These are phyloP conservation scores for Criorhina ranunculi DNA, from an alignment of 2,888 invertebrate genomes.

Conservation along the genomic window DNA sequence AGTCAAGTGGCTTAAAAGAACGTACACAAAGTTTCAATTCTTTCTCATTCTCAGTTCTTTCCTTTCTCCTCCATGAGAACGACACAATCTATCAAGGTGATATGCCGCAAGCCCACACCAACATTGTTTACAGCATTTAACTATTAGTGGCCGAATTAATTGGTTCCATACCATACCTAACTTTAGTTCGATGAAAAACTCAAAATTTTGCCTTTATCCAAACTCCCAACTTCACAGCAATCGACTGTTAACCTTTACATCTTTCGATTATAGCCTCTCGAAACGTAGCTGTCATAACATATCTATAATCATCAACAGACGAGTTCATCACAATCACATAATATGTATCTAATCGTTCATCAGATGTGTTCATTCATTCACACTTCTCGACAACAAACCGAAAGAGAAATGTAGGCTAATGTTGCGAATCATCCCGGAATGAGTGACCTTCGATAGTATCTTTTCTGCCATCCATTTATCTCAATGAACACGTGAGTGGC, in stretches of 20 bases:
- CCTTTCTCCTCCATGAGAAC: too few relatives aligned
- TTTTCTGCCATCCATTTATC: not conserved
- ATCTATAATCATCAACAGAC: not conserved
- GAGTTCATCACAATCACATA: constrained; percentile 15
- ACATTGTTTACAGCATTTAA: constrained; percentile 17
- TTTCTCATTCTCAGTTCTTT: too few relatives aligned
- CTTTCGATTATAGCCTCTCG: constrained; percentile 7
- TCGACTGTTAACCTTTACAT: constrained; percentile 25
- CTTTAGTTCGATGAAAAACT: not conserved
- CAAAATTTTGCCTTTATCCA: constrained; percentile 13
- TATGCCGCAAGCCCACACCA: not conserved
- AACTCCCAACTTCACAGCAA: not conserved
- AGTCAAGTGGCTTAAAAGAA: too few relatives aligned
- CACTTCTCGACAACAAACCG: not conserved
- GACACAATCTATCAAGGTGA: too few relatives aligned
- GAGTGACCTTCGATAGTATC: constrained; percentile 37
- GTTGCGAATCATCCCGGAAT: not conserved
- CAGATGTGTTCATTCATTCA: constrained; percentile 13
- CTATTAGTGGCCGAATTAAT: not conserved
- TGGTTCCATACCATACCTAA: constrained; percentile 14
- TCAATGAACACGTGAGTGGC: constrained; percentile 30
- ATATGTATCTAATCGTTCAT: constrained; percentile 19
- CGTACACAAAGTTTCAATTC: too few relatives aligned
- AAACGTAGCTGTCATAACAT: constrained; percentile 6
- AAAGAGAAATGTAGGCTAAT: constrained; percentile 1